Evolutionary conservation across 2,797 vertebrate species (phyloP).

Genomic region (Chaetodon trifasciatus): DNA sequence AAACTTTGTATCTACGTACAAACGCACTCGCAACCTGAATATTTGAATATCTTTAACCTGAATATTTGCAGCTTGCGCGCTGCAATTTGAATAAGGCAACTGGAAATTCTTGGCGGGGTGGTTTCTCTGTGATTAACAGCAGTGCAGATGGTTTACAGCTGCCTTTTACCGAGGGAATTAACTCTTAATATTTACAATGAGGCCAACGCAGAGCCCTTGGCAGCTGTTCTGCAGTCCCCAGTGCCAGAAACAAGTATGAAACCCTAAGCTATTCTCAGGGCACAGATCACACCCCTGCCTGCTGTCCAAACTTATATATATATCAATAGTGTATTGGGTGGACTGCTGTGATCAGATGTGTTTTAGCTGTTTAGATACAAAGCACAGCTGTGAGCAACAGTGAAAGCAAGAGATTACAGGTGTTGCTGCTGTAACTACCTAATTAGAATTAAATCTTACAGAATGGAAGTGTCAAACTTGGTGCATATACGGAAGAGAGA

Average conservation of each 20-base stretch:
- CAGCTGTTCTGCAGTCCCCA: constrained; percentile 53
- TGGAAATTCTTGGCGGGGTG: constrained; percentile 80
- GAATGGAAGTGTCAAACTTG: constrained; percentile 12
- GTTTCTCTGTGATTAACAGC: constrained; percentile 88
- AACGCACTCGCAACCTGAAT: constrained; percentile 49
- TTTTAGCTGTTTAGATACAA: constrained; percentile 28
- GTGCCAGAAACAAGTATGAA: constrained; percentile 58
- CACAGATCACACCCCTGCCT: constrained; percentile 46
- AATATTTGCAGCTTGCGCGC: constrained; percentile 64
- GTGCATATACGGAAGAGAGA: neutral
- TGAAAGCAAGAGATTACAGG: constrained; percentile 2
- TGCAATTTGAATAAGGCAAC: constrained; percentile 85
- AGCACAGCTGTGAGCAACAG: constrained; percentile 15
- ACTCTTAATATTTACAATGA: constrained; percentile 90
- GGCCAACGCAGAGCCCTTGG: constrained; percentile 74
- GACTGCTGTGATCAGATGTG: constrained; percentile 25
- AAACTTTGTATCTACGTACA: constrained; percentile 56
- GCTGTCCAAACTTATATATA: constrained; percentile 29
- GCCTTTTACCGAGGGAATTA: constrained; percentile 88
- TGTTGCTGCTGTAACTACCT: constrained; percentile 16
- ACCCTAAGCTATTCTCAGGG: constrained; percentile 45
- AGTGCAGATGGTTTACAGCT: constrained; percentile 87
- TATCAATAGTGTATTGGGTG: constrained; percentile 19
- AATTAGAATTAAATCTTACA: constrained; percentile 14
- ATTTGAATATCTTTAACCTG: constrained; percentile 36